Percentiles rank a stretch among this genome's conserved stretches.
These are phyloP conservation scores for Pyrochroa serraticornis DNA, from an alignment of 2,888 invertebrate genomes.

Conservation along the genomic window DNA sequence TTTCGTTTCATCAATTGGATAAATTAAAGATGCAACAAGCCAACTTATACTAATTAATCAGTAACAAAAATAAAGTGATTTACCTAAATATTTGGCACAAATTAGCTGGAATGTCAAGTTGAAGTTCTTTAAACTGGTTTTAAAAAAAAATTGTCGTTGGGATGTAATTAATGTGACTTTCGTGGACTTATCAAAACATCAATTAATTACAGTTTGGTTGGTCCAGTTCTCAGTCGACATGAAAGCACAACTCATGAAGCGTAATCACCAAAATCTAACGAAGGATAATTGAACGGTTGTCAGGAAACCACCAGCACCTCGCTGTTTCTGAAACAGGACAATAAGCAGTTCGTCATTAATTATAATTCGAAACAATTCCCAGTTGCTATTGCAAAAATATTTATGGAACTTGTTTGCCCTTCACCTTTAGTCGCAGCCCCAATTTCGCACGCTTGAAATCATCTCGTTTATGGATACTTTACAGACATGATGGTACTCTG, in stretches of 20 bases:
- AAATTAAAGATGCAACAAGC: not conserved
- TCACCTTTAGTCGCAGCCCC: conserved; percentile 11
- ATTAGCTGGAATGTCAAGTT: conserved; percentile 16
- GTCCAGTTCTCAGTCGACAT: not conserved
- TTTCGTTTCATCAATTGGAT: too few relatives aligned
- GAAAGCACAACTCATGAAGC: not conserved
- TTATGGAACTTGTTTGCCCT: not conserved
- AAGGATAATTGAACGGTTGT: too few relatives aligned
- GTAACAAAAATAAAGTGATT: not conserved
- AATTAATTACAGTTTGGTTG: too few relatives aligned
- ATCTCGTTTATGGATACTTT: conserved; percentile 8
- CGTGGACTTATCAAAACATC: too few relatives aligned
- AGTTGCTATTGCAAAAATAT: too few relatives aligned
- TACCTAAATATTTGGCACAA: too few relatives aligned
- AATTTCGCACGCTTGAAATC: conserved; percentile 2
- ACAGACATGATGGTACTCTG: conserved; percentile 7
- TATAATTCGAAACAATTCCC: too few relatives aligned
- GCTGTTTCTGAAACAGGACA: too few relatives aligned
- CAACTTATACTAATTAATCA: not conserved
- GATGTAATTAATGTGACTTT: too few relatives aligned
- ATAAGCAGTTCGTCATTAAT: too few relatives aligned
- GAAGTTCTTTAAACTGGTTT: conserved; percentile 15
- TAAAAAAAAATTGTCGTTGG: not conserved
- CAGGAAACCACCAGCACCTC: too few relatives aligned
- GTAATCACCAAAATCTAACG: not conserved